Conservation (phyloP, 2,797 vertebrate genomes). For the Chlorospingus flavigularis region DNA sequence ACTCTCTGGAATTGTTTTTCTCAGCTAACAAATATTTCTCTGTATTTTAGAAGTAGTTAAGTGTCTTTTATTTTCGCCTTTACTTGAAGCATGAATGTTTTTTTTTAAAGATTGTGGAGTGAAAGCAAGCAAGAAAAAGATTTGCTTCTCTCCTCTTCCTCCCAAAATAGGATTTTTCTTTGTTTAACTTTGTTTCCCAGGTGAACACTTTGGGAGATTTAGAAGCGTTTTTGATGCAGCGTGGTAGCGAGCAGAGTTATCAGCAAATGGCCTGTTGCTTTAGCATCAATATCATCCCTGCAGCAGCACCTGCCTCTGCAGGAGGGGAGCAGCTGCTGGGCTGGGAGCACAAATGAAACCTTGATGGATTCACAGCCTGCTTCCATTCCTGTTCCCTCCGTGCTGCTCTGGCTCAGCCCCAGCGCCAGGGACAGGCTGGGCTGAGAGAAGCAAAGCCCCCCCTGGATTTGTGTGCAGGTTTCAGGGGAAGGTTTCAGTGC, state of each 20-base stretch:
- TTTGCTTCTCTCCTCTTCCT: not conserved
- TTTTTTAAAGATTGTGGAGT: no score
- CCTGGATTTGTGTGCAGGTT: no score
- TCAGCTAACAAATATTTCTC: not conserved
- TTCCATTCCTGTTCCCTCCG: rapidly evolving
- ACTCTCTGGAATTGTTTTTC: not conserved
- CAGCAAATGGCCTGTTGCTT: slow-evolving; percentile 46
- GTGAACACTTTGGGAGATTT: slow-evolving; percentile 65
- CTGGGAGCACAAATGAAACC: slow-evolving; percentile 39
- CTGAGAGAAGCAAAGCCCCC: no score
- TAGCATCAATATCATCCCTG: slow-evolving; percentile 32
- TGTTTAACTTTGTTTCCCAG: slow-evolving; percentile 61
- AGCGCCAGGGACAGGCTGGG: no score
- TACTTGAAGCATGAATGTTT: not conserved
- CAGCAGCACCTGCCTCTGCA: slow-evolving; percentile 61
- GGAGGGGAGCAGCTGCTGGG: slow-evolving; percentile 68
- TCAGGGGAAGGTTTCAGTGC: no score
- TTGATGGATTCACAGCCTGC: slow-evolving; percentile 20
- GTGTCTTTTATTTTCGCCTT: not conserved
- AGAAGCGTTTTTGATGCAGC: slow-evolving; percentile 33
- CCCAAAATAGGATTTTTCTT: not conserved
- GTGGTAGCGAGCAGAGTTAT: slow-evolving; percentile 41
- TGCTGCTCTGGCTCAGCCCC: not conserved
- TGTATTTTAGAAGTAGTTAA: not conserved
- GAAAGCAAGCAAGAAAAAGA: not conserved